Conservation (phyloP, 1,140 invertebrate species). For the Halictus rubicundus region DNA sequence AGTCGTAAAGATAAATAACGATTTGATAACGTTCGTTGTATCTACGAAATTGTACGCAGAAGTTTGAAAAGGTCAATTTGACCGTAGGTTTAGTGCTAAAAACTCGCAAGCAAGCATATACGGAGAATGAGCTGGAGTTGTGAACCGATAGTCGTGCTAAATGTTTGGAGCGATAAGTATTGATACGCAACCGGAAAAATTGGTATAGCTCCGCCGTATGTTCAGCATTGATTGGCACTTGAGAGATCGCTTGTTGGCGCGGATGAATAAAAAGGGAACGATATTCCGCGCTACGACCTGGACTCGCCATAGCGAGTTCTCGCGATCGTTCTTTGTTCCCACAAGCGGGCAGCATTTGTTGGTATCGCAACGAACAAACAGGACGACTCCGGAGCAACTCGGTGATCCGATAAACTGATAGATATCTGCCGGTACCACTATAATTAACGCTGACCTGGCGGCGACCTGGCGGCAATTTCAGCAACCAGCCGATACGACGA, state of each 20-base stretch:
- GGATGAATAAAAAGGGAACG: background rate
- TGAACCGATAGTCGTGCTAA: too few relatives aligned
- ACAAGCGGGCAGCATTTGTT: conserved; percentile 62
- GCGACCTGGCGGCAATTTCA: conserved; percentile 76
- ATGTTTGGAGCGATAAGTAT: too few relatives aligned
- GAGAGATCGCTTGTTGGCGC: background rate
- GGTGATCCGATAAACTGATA: conserved; percentile 79
- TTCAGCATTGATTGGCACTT: background rate
- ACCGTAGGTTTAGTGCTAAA: too few relatives aligned
- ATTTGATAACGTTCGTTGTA: too few relatives aligned
- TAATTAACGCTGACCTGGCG: conserved; percentile 78
- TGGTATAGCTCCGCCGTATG: too few relatives aligned
- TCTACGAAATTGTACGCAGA: too few relatives aligned
- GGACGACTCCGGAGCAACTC: conserved; percentile 51
- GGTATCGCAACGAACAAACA: conserved; percentile 39
- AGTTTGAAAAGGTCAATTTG: too few relatives aligned
- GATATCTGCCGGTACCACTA: conserved; percentile 75
- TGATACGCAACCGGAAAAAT: too few relatives aligned
- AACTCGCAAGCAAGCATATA: too few relatives aligned
- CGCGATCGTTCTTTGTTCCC: conserved; percentile 51
- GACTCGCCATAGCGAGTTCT: background rate
- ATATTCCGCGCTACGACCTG: background rate
- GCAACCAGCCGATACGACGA: conserved; percentile 71
- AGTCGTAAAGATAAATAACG: too few relatives aligned
- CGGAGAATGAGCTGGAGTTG: too few relatives aligned